These are phyloP conservation scores for Dryobotodes eremita DNA, from an alignment of 2,888 invertebrate genomes.

Conservation along the genomic window DNA sequence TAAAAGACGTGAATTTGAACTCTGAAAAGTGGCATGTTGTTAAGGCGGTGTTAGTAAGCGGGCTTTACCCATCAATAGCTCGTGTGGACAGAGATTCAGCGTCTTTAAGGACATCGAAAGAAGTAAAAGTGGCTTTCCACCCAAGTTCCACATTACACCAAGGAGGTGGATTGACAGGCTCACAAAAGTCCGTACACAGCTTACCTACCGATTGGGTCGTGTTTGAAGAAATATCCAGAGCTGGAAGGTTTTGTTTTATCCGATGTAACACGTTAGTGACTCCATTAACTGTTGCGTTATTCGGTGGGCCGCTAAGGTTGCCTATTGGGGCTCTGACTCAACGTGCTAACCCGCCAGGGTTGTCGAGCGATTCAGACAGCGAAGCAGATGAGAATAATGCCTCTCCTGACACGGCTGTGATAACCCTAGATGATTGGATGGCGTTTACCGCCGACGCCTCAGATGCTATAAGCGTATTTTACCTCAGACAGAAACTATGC, in stretches of 20 bases:
- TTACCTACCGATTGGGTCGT: conserved; percentile 96
- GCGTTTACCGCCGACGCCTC: conserved; percentile 93
- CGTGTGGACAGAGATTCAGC: conserved; percentile 92
- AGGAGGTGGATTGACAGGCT: conserved; percentile 86
- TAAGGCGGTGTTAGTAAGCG: conserved; percentile 96
- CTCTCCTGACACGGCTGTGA: conserved; percentile 82
- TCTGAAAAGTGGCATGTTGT: conserved; percentile 97
- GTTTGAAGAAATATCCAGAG: conserved; percentile 96
- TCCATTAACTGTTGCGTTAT: conserved; percentile 94
- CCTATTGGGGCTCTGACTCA: conserved; percentile 87
- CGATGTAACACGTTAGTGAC: conserved; percentile 95
- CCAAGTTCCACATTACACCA: conserved; percentile 92
- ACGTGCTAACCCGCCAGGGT: conserved; percentile 85
- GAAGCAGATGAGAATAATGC: conserved; percentile 84
- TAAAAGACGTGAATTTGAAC: conserved; percentile 94
- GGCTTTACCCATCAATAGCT: conserved; percentile 97
- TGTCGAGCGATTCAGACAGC: conserved; percentile 87
- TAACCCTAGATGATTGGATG: conserved; percentile 94
- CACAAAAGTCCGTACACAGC: conserved; percentile 80
- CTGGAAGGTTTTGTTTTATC: conserved; percentile 93
- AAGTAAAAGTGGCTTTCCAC: conserved; percentile 89
- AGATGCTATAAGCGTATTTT: conserved; percentile 92
- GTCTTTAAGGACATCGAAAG: conserved; percentile 92
- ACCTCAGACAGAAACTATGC: conserved; percentile 94
- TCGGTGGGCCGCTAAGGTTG: conserved; percentile 93